phyloP scores from a whole-genome alignment of 2,888 invertebrate genomes.

The Diplazon laetatorius region DNA sequence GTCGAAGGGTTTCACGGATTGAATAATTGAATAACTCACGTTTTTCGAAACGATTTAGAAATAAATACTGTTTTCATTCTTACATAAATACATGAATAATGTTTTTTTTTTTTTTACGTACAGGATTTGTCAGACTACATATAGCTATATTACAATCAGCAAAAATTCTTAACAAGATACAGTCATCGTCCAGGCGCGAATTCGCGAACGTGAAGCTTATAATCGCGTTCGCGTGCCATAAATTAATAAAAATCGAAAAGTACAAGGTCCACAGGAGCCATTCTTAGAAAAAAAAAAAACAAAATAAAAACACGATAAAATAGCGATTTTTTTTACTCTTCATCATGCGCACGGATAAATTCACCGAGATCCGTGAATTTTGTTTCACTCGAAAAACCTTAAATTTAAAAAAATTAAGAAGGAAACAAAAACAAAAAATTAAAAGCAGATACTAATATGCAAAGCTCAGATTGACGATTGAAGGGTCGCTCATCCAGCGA shows the following conservation, averaged over 20 bases:
- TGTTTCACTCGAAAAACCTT: background rate
- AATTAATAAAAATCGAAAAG: background rate
- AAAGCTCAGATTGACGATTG: no score
- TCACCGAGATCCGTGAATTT: no score
- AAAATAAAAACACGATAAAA: no score
- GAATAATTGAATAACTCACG: constrained; percentile 14
- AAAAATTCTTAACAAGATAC: constrained; percentile 18
- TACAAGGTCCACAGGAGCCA: no score
- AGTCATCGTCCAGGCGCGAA: background rate
- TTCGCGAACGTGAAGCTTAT: background rate
- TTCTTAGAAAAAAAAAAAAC: no score
- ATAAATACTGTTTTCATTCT: constrained; percentile 55
- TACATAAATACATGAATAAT: constrained; percentile 14
- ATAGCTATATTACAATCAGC: constrained; percentile 7
- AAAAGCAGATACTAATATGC: no score
- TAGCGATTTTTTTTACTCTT: no score
- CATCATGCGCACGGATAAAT: no score
- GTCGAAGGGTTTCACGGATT: background rate
- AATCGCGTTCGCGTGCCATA: background rate
- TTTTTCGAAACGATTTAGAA: constrained; percentile 31
- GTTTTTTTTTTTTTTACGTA: constrained; percentile 15
- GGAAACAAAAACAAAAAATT: no score
- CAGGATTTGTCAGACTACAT: constrained; percentile 29
- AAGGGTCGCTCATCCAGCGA: no score
- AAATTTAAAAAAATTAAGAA: background rate